phyloP scores from a whole-genome alignment of 92 coral and sea anemone genomes.

The Phenganax subtilis region DNA sequence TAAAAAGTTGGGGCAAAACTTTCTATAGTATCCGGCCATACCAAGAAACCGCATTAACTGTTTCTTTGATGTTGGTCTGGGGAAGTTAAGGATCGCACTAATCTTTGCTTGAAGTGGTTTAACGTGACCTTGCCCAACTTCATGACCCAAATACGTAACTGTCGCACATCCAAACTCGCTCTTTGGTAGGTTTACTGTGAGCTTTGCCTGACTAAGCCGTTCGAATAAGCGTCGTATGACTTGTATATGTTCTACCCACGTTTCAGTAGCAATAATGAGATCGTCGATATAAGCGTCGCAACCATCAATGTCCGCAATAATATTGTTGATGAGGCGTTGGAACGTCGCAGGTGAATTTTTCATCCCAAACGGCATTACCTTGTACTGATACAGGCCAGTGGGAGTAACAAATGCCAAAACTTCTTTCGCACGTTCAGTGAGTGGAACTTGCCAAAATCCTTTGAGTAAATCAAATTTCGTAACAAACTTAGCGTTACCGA shows the following conservation, averaged over 20 bases:
- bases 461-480: constrained; percentile 50
- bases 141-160: constrained; percentile 46
- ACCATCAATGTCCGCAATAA: constrained; percentile 36
- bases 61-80: no score
- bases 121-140: no score
- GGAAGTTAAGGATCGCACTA: no score
- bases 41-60: no score
- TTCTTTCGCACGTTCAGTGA: constrained; percentile 47
- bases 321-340: constrained; percentile 45
- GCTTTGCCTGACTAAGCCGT: constrained; percentile 34
- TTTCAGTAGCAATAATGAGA: constrained; percentile 43
- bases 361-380: constrained; percentile 53
- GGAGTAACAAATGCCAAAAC: constrained; percentile 52
- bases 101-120: no score
- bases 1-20: no score
- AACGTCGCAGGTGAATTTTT: constrained; percentile 50
- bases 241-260: constrained; percentile 48
- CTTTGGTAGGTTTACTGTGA: constrained; percentile 42
- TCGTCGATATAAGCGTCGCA: constrained; percentile 60
- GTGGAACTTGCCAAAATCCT: constrained; percentile 58
- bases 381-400: constrained; percentile 45
- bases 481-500: constrained; percentile 41
- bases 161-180: constrained; percentile 38
- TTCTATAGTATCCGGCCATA: no score
- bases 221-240: constrained; percentile 36